Percentiles rank a stretch among this genome's conserved stretches.
Conservation (phyloP, 1,140 invertebrate species). For the Lordiphosa mommai region DNA sequence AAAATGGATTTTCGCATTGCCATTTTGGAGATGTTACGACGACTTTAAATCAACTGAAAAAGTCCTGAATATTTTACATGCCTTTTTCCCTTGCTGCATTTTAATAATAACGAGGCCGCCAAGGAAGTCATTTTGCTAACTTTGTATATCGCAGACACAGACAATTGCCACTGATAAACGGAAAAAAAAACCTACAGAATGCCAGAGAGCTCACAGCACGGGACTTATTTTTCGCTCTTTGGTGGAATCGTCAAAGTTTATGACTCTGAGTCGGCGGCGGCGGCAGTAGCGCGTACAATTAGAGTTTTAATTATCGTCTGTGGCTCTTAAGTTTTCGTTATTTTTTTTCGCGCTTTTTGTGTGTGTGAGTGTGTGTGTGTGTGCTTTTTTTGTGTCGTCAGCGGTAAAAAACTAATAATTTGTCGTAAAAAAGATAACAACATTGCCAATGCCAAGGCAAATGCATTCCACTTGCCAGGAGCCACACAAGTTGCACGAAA, state of each 20-base stretch:
- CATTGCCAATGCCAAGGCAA: slow-evolving; percentile 51
- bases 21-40: too few relatives aligned
- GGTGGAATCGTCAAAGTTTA: slow-evolving; percentile 24
- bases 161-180: not conserved
- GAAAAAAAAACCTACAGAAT: not conserved
- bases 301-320: slow-evolving; percentile 72
- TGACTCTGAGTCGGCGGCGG: slow-evolving; percentile 34
- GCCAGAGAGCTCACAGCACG: not conserved
- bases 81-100: too few relatives aligned
- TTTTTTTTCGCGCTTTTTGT: not conserved
- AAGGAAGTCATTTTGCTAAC: too few relatives aligned
- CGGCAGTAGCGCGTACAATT: slow-evolving; percentile 69
- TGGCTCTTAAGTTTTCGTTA: slow-evolving; percentile 36
- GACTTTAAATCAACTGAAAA: too few relatives aligned
- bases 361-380: not conserved
- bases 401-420: slow-evolving; percentile 73
- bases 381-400: slow-evolving; percentile 54
- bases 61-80: too few relatives aligned
- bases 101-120: too few relatives aligned
- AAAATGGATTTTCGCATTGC: too few relatives aligned
- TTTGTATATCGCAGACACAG: too few relatives aligned
- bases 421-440: slow-evolving; percentile 77
- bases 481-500: slow-evolving; percentile 61
- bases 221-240: slow-evolving; percentile 13
- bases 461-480: slow-evolving; percentile 21